Conservation (phyloP, 1,140 invertebrate genomes). For the Heliconius himera region DNA sequence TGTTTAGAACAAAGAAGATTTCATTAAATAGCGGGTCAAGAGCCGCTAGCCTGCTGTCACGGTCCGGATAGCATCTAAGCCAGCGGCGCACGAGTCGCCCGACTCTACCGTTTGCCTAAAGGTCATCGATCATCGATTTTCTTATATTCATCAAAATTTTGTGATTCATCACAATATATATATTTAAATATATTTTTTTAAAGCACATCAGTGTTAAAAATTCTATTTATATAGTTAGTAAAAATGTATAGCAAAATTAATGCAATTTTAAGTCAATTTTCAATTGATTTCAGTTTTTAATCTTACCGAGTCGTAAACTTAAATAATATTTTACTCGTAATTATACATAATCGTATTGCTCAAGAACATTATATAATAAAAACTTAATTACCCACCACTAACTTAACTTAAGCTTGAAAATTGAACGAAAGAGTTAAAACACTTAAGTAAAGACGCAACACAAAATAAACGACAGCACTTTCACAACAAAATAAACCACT, state of each 20-base stretch:
- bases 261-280: no score
- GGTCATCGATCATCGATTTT: constrained; percentile 50
- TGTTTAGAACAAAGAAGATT: constrained; percentile 22
- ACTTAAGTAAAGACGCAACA: constrained; percentile 21
- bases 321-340: no score
- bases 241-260: no score
- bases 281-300: no score
- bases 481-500: constrained; percentile 55
- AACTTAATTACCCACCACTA: constrained; percentile 32
- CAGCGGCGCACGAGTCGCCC: constrained; percentile 47
- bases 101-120: constrained; percentile 40
- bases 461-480: constrained; percentile 44
- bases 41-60: constrained; percentile 52
- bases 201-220: no score
- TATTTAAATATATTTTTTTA: no score
- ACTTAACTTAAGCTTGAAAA: constrained; percentile 19
- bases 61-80: constrained; percentile 46
- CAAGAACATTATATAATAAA: neutral
- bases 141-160: neutral
- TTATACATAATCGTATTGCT: neutral
- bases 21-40: constrained; percentile 45
- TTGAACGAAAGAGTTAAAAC: constrained; percentile 16
- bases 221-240: no score
- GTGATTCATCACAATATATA: neutral
- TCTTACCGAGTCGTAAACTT: no score